phyloP scores from a whole-genome alignment of 1,140 invertebrate genomes.

The Drosophila guanche region DNA sequence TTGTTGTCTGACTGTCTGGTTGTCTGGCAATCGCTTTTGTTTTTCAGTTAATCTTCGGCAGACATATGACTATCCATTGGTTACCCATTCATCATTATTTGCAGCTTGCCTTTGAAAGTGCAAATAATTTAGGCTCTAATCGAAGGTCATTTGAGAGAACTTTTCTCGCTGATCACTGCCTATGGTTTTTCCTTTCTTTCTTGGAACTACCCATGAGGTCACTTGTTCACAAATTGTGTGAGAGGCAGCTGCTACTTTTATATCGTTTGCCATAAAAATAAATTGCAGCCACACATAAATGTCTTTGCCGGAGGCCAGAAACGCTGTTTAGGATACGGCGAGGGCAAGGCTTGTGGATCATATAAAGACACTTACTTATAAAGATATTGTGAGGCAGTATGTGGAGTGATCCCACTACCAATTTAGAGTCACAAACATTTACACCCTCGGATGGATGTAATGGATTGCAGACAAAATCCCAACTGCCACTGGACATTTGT shows the following conservation, averaged over 20 bases:
- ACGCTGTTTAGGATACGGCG: constrained; percentile 15
- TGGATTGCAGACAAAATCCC: constrained; percentile 30
- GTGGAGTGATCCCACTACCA: constrained; percentile 1
- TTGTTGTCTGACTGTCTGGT: constrained; percentile 46
- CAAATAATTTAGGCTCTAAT: constrained; percentile 9
- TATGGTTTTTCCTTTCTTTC: no score
- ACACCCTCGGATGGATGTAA: constrained; percentile 9
- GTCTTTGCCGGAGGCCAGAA: constrained; percentile 50
- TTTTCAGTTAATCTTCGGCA: constrained; percentile 59
- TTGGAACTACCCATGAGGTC: no score
- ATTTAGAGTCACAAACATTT: constrained; percentile 3
- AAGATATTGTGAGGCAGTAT: no score
- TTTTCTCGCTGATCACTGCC: no score
- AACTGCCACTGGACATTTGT: constrained; percentile 30
- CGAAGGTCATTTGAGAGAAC: neutral
- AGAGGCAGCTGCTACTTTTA: constrained; percentile 24
- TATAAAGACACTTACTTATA: neutral
- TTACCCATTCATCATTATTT: constrained; percentile 25
- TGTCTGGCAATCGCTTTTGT: constrained; percentile 47
- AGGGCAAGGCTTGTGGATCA: constrained; percentile 17
- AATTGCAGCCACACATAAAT: constrained; percentile 36
- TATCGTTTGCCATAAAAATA: constrained; percentile 19
- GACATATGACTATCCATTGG: constrained; percentile 44
- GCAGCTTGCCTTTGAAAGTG: constrained; percentile 1
- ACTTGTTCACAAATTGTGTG: no score